Base-by-base conservation (phyloP, 2,888 invertebrate species). In the Dryobotodes eremita region DNA sequence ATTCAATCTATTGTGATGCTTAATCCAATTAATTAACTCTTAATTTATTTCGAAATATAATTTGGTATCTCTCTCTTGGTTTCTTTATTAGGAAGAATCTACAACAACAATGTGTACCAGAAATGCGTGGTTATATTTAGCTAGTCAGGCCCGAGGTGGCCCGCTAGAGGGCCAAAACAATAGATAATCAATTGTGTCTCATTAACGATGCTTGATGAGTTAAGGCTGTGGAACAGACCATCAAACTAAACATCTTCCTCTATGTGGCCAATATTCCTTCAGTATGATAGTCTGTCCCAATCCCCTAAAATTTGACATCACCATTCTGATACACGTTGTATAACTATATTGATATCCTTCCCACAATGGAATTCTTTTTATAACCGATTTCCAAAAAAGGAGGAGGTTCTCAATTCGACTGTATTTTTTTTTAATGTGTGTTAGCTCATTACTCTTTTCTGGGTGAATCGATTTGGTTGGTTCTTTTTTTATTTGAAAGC, bases 1-100 rank as follows among this genome's bases (percentile, higher is more conserved):
- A 71, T 71, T 70, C 48, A 53, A 59, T 71, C 50, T 69, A 50
- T 79, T 61, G 36, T n/a, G 23, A 31, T 36, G 15, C 13, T 66
- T 61, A 46, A 79, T 68, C 48, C n/a, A 10, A 74, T 61, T 65
- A 65, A 70, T 36, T 65, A 20, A 20, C 15, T 31, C 26, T 46
- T 64, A 17, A 69, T 26, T 75, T 8, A 36, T 26, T 57, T 75
- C 36, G 13, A 20, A 20, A 20, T 42, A 26, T 66, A 68, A 23
- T 20, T 59, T 50, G 36, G 13, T 4, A 50, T 64, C 48, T 48
- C 1, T 23, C 1, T 31, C n/a, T 36, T 36, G 15, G 31, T 31
- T 36, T 36, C 6, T 11, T 7, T 31, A 13, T 15, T 59, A 26
- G 6, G 57, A 26, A 15, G 26, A 59, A 57, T 57, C 13, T 55